Base-by-base conservation (phyloP, 1,140 invertebrate genomes). In the Bombus pyrosoma region DNA sequence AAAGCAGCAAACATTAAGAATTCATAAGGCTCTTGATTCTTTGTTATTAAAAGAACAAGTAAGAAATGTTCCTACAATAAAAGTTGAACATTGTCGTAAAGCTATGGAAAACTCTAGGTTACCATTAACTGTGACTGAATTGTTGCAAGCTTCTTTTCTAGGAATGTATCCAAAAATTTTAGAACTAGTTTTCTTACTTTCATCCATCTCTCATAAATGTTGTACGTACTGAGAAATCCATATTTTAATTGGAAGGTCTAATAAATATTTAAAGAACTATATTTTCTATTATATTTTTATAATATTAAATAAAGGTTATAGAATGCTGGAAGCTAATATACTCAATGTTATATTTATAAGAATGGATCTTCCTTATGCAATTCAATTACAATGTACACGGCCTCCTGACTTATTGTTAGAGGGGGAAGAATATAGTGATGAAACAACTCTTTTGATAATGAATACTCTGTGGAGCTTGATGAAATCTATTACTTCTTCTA, bases 391-490 rank as follows among this genome's bases (percentile, higher is more conserved):
- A 8, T 86, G 80, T 39, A 72, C n/a, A 15, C 82, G 71, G 22
- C 85, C 89, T 28, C 77, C 78, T 0, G 79, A 90, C 6, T 28
- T 83, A 1, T n/a, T 74, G 3, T n/a, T 92, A 25, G 41, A 79
- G 37, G 86, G 89, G 53, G 59, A 74, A 13, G 81, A 89, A 86
- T 91, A 91, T 75, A 53, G 86, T 1, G 73, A 81, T 22, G 76
- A 92, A 22, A 81, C 53, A 8, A 79, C 87, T 32, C 43, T 89
- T 53, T 69, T 88, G 13, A 90, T 87, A 71, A 91, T 87, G 0
- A 91, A 92, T 66, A 90, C 92, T 37, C 47, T 93, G 9, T 93
- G 92, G 92, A 71, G 59, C 57, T 43, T 94, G 15, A 87, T 92
- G 78, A 85, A 87, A 59, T 91, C 89, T 22, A 62, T 91, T n/a